Percentiles rank a stretch among this genome's conserved stretches.
phyloP scores from a whole-genome alignment of 2,113 vertebrate genomes.

The Penelope pileata region DNA sequence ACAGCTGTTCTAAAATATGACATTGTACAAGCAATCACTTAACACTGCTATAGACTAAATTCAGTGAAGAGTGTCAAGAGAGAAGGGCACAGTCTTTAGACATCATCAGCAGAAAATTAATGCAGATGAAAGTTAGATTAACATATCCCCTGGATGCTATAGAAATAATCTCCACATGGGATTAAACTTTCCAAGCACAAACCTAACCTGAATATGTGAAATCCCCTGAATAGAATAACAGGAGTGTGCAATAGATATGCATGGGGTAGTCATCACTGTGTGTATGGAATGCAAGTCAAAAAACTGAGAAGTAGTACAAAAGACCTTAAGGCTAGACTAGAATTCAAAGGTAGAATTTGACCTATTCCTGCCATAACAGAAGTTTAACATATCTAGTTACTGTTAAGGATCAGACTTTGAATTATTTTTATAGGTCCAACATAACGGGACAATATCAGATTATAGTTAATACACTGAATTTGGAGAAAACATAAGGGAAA shows the following conservation, averaged over 20 bases:
- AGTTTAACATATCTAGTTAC: neutral
- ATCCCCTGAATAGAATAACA: fast-evolving
- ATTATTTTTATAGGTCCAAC: too few species aligned
- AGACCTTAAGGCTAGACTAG: neutral
- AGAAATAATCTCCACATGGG: neutral
- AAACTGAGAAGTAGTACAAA: neutral
- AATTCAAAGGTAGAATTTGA: neutral
- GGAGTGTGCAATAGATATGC: neutral
- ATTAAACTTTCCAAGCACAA: neutral
- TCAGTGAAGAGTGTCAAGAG: slow-evolving; percentile 11
- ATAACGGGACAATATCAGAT: too few species aligned
- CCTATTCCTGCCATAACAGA: neutral
- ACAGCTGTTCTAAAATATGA: slow-evolving; percentile 35
- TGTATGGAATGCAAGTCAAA: neutral
- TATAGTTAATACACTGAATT: neutral
- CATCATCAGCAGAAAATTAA: slow-evolving; percentile 36
- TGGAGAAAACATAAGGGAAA: neutral
- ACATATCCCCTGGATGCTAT: neutral
- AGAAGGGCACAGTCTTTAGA: slow-evolving; percentile 18
- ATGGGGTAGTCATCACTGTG: neutral
- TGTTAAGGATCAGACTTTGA: neutral
- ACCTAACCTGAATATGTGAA: neutral
- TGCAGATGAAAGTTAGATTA: slow-evolving; percentile 10
- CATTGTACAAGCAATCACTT: slow-evolving; percentile 31
- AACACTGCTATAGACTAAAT: neutral